Base-by-base conservation (phyloP, 2,888 invertebrate genomes). In the Linnaemya vulpina region DNA sequence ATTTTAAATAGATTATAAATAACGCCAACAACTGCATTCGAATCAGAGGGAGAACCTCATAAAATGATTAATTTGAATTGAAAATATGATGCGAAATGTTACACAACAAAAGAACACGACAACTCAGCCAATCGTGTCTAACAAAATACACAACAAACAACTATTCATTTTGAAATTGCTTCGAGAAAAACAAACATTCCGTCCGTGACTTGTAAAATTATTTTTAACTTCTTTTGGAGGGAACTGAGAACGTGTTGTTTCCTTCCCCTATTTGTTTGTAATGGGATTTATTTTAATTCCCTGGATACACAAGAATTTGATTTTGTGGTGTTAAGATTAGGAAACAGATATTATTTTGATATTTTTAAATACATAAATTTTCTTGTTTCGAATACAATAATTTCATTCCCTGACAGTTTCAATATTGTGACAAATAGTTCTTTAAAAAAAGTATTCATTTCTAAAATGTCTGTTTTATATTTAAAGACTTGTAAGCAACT, bases 231-330 rank as follows among this genome's bases (percentile, higher is more conserved):
- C 15, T 9, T 11, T 10, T 65, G 30, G 17, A 13, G 9, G 35
- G 8, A 15, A 53, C 20, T 11, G 17, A 15, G 20, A 49, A 30
- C 15, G 17, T 35, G 20, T 38, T 20, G 35, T 22, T 49, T 5
- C 30, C 5, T 30, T 49, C 17, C 25, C 22, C 15, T 55, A 40
- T 70, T 70, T 70, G 40, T 70, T 71, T 60, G 8, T 38, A 11
- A 63, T 22, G 7, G 8, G 4, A 55, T 46, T 49, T 51, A 2
- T 13, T 43, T 75, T 63, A 74, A 83, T 83, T 74, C 79, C 83
- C 70, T 46, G 25, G 78, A 62, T 67, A 51, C 53, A 65, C 38
- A 65, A 53, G 58, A 58, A 65, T 65, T 65, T 46, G 17, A 13
- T 46, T 38, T 60, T 46, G 35, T 35, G 22, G 58, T 11, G 51